Percentiles rank a stretch among this genome's conserved stretches.
These are phyloP conservation scores for Mesocentrotus franciscanus DNA, from an alignment of 53 echinoderm and acorn worm genomes.

Conservation along the genomic window DNA sequence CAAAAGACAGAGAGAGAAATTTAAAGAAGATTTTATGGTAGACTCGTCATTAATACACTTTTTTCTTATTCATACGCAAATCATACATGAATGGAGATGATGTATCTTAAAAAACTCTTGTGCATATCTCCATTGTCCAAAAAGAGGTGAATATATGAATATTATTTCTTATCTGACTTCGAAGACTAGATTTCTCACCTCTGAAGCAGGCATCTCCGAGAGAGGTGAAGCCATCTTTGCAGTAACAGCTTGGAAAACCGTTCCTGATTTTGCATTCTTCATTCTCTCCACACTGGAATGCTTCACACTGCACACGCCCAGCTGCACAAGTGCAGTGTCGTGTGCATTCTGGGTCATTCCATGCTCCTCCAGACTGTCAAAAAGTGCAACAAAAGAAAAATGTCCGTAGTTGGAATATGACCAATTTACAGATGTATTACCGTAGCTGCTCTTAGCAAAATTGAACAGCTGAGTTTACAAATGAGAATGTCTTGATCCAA, in stretches of 20 bases:
- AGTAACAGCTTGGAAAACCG: slow-evolving; percentile 73
- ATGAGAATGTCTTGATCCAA: too few species aligned
- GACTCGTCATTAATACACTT: too few species aligned
- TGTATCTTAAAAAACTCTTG: neutral
- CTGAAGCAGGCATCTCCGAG: slow-evolving; percentile 67
- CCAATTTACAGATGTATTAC: slow-evolving; percentile 39
- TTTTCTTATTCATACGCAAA: too few species aligned
- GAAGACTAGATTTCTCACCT: slow-evolving; percentile 56
- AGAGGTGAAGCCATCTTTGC: slow-evolving; percentile 69
- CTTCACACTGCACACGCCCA: slow-evolving; percentile 50
- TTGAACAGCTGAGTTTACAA: neutral
- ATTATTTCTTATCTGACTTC: neutral
- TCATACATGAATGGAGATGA: neutral
- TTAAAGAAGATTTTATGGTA: neutral
- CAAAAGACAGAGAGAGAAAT: neutral
- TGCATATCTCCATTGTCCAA: slow-evolving; percentile 50
- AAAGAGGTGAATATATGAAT: neutral
- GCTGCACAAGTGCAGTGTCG: slow-evolving; percentile 64
- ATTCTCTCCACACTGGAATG: slow-evolving; percentile 56
- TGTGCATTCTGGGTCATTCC: slow-evolving; percentile 65
- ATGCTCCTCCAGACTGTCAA: slow-evolving; percentile 51
- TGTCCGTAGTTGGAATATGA: slow-evolving; percentile 4
- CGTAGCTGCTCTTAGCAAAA: slow-evolving; percentile 37
- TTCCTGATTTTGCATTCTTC: slow-evolving; percentile 64
- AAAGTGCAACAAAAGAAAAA: neutral